These are phyloP conservation scores for Pantherophis guttatus DNA, from an alignment of 2,113 vertebrate species.

Conservation along the genomic window DNA sequence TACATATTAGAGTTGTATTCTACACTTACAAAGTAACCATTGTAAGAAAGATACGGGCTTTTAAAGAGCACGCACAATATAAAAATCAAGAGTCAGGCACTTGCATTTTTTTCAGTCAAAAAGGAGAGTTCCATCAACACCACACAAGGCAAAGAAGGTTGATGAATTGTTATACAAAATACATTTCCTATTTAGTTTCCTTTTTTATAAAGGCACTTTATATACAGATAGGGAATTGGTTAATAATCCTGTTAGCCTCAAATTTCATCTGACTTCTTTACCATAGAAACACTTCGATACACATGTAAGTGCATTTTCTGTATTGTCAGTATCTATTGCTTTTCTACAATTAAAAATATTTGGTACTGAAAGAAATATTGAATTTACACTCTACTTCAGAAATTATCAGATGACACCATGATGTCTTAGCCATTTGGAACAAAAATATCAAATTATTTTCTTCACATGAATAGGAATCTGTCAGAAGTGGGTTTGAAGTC, in stretches of 20 bases:
- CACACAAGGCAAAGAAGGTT: slow-evolving; percentile 44
- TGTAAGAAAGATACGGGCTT: background rate
- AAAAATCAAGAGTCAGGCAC: background rate
- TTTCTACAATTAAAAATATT: slow-evolving; percentile 41
- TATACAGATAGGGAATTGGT: slow-evolving; percentile 43
- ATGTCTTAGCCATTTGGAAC: background rate
- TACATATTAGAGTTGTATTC: background rate
- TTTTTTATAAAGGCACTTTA: slow-evolving; percentile 72
- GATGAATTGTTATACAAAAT: slow-evolving; percentile 49
- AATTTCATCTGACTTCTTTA: slow-evolving; percentile 33
- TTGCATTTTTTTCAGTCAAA: slow-evolving; percentile 32
- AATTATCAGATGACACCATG: slow-evolving; percentile 37
- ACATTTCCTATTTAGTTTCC: slow-evolving; percentile 53
- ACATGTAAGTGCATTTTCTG: slow-evolving; percentile 36
- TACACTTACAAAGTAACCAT: slow-evolving; percentile 8
- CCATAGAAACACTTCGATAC: slow-evolving; percentile 40
- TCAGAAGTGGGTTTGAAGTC: slow-evolving; percentile 88
- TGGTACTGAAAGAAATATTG: slow-evolving; percentile 49
- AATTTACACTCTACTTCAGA: slow-evolving; percentile 37
- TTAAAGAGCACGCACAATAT: slow-evolving; percentile 17
- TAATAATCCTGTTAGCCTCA: slow-evolving; percentile 19
- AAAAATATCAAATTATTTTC: slow-evolving; percentile 2
- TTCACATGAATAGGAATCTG: slow-evolving; percentile 7
- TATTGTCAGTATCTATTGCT: slow-evolving; percentile 36
- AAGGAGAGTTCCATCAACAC: slow-evolving; percentile 31